Conservation (phyloP, 2,113 vertebrate genomes). For the Melanotaenia duboulayi region DNA sequence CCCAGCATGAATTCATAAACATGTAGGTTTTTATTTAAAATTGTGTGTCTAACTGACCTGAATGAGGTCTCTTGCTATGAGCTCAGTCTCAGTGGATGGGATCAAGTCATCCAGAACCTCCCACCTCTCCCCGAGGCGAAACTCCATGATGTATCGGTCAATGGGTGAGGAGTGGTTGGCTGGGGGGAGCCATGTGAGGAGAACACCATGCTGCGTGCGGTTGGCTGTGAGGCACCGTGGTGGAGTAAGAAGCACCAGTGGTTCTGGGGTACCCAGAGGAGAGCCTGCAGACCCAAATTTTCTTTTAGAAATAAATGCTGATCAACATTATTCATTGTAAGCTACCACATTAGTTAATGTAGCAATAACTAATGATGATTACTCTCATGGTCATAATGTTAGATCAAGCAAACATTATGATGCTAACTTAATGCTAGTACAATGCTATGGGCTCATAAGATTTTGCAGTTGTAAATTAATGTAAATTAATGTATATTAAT, state of each 20-base stretch:
- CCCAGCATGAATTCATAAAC: not conserved
- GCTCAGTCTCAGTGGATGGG: constrained; percentile 89
- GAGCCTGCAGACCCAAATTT: constrained; percentile 83
- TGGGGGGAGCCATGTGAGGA: constrained; percentile 97
- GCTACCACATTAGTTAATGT: too few species aligned
- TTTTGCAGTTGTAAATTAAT: too few species aligned
- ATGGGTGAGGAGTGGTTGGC: constrained; percentile 97
- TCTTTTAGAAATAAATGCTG: not conserved
- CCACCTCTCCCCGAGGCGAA: constrained; percentile 95
- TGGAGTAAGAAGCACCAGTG: constrained; percentile 99
- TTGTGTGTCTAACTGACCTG: constrained; percentile 82
- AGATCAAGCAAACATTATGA: not conserved
- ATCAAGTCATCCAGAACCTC: constrained; percentile 94
- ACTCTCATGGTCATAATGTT: too few species aligned
- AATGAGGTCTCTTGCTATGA: constrained; percentile 96
- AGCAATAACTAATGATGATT: too few species aligned
- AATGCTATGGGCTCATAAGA: too few species aligned
- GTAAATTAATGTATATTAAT: too few species aligned
- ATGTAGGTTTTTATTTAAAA: not conserved
- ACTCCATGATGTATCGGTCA: constrained; percentile 96
- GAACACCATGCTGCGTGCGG: constrained; percentile 98
- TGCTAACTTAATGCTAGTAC: too few species aligned
- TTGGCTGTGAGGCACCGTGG: constrained; percentile 99
- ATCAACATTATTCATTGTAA: not conserved
- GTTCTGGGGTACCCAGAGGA: constrained; percentile 98